A percentile compares a stretch with the other conserved stretches of the same genome.
phyloP scores from a whole-genome alignment of 2,888 invertebrate species.

The Synergus gifuensis region DNA sequence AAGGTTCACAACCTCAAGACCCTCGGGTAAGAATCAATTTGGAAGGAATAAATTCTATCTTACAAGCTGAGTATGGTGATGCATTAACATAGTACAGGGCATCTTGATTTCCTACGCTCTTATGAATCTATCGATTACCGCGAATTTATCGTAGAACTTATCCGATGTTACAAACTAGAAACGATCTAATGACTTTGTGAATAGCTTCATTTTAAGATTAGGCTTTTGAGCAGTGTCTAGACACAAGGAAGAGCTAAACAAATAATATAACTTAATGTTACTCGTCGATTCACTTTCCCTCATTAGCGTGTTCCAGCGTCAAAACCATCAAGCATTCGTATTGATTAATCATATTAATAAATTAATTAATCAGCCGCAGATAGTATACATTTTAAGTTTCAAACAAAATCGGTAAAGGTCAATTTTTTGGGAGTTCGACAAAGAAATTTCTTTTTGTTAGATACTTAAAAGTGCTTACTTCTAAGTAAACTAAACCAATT shows the following conservation, averaged over 20 bases:
- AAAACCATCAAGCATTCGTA: not conserved
- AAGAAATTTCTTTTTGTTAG: no score
- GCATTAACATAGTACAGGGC: conserved; percentile 43
- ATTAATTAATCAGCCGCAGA: not conserved
- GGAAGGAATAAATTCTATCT: conserved; percentile 72
- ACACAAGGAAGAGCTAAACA: conserved; percentile 60
- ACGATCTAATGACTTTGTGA: conserved; percentile 77
- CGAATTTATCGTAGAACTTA: conserved; percentile 55
- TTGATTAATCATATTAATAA: not conserved
- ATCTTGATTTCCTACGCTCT: conserved; percentile 37
- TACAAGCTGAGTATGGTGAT: conserved; percentile 69
- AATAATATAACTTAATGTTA: conserved; percentile 43
- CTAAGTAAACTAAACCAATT: not conserved
- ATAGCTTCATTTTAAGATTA: conserved; percentile 72
- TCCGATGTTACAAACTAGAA: conserved; percentile 73
- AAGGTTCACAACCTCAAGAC: conserved; percentile 48
- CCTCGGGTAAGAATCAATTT: conserved; percentile 54
- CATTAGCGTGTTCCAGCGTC: not conserved
- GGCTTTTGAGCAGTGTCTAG: conserved; percentile 75
- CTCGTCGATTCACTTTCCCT: conserved; percentile 3
- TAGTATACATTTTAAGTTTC: not conserved
- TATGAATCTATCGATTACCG: conserved; percentile 49
- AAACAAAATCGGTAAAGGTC: not conserved
- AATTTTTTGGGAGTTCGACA: no score
- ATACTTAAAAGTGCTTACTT: not conserved